Base-by-base conservation (phyloP, 2,888 invertebrate genomes). In the Amblyjoppa proteus region DNA sequence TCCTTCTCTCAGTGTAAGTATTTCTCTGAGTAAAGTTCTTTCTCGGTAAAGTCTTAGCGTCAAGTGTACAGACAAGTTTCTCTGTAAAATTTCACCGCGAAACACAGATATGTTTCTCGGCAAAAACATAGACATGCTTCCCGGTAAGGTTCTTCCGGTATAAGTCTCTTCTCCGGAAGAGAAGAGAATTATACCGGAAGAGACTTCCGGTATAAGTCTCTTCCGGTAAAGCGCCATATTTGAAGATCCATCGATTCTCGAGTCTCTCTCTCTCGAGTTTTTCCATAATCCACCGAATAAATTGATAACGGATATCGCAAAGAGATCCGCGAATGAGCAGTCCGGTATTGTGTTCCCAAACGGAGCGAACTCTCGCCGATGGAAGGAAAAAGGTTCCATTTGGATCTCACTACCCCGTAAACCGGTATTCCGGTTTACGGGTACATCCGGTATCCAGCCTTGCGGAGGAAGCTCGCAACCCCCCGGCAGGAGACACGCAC, bases 371-470 rank as follows among this genome's bases (percentile, higher is more conserved):
- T 45, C 4, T 16, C 2, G 45, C 3, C 45, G 11, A 3, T 31
- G 53, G 41, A 49, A 6, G 58, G 25, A 31, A 31, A 38, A 45
- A 61, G 41, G 58, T 45, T 41, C 11, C 20, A 7, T 64, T 31
- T 34, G 13, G 61, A 34, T 73, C 79, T 87, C 86, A 86, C 85
- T 83, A 86, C 86, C 81, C 83, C 58, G 61, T 70, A 20, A 20
- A 64, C 87, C 75, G 85, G 80, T 78, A 89, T 89, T 90, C 91
- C 91, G 90, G 91, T 90, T 90, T 88, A 81, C 86, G 88, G 87
- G 85, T 88, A 90, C 90, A 90, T 91, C 91, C 91, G 90, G 89
- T 89, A 88, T 85, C 77, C 83, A 87, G 75, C 77, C 84, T 78
- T 87, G 69, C 80, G 81, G 74, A 81, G 83, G 71, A 73, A 71